Evolutionary conservation across 2,797 vertebrate genomes (phyloP), one percentile per base, ranked within the genome.

Genomic region (Pangasius macronema): DNA sequence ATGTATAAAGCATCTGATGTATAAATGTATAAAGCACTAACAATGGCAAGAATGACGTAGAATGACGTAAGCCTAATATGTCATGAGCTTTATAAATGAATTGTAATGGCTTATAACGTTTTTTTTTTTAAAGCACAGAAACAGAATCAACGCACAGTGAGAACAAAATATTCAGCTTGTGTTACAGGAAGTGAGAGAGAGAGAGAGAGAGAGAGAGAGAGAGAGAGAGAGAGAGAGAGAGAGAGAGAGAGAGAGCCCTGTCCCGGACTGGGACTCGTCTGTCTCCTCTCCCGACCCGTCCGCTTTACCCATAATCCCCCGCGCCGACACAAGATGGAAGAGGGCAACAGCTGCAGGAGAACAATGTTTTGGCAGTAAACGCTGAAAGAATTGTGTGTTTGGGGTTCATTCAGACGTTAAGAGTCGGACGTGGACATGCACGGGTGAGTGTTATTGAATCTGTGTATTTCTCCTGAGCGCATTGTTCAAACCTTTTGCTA

Each of bases 221-320:
- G 57, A 61, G 36, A 61, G 75, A 61, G 67, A 39, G 39, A 4
- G 39, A 42, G 39, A 42, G 39, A 42, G 42, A 42, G 42, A 42
- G 42, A 75, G 75, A n/a, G 20, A 30, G 39, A 30, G 57, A 63
- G 42, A 65, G 76, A 63, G 68, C 36, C 39, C 83, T 86, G 86
- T 75, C 79, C 83, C 85, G 67, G n/a, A 80, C 51, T 83, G 82
- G 77, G 61, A 59, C 85, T 86, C 68, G 92, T 91, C 95, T 96
- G 95, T 95, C 96, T 96, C 95, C 93, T 96, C 96, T 95, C 95
- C 96, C 95, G 95, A 96, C 95, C 96, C 96, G 96, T 96, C 96
- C 94, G 89, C 93, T 87, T 77, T 92, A 95, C 96, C 96, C 96
- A 96, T 30, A 96, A 96, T 95, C 92, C 96, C 94, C 93, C 94